These are phyloP conservation scores for Palloptera scutellata DNA, from an alignment of 2,888 invertebrate species.

Conservation along the genomic window DNA sequence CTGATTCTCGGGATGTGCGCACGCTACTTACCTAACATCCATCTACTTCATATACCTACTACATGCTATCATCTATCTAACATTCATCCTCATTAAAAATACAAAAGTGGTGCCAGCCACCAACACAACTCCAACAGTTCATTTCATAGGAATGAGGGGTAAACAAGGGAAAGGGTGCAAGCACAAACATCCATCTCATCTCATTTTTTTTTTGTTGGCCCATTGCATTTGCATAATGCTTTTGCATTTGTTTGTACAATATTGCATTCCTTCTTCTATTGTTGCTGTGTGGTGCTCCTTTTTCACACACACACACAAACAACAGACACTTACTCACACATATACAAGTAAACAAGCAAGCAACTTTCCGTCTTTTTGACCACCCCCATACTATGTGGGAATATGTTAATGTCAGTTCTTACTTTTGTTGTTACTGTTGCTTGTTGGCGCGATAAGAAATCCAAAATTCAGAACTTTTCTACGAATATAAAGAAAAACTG, in stretches of 20 bases:
- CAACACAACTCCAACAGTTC: neutral
- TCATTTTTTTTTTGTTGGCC: neutral
- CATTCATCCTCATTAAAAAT: constrained; percentile 24
- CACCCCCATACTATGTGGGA: neutral
- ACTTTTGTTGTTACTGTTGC: constrained; percentile 16
- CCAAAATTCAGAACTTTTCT: constrained; percentile 29
- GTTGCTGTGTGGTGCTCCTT: too few relatives aligned
- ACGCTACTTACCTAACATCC: neutral
- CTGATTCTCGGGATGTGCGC: neutral
- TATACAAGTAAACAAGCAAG: constrained; percentile 5
- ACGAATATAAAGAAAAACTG: neutral
- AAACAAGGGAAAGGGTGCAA: neutral
- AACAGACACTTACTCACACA: constrained; percentile 7
- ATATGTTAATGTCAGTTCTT: neutral
- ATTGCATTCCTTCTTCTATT: too few relatives aligned
- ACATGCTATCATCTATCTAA: too few relatives aligned
- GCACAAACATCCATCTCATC: neutral
- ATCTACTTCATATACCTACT: too few relatives aligned
- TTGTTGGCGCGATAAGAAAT: constrained; percentile 28
- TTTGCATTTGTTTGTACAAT: neutral
- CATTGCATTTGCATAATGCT: constrained; percentile 2
- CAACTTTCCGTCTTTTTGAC: neutral
- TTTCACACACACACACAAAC: constrained; percentile 17
- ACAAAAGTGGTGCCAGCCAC: constrained; percentile 6
- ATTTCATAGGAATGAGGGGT: neutral